Conservation (phyloP, 2,888 invertebrate genomes). For the Onthophagus sagittarius region DNA sequence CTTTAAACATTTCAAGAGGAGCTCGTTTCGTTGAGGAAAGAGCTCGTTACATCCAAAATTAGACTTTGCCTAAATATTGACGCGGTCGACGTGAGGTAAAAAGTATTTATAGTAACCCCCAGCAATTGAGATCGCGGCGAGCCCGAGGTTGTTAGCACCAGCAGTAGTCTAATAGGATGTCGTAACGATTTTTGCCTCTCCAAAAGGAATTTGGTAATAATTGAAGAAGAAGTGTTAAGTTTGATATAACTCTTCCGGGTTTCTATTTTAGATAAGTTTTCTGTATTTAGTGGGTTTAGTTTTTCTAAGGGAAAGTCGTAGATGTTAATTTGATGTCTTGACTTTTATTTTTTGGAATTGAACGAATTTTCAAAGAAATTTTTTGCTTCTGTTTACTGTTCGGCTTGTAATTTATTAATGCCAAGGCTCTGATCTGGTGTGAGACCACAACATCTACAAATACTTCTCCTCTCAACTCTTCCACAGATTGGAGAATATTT, state of each 20-base stretch:
- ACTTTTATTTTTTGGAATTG: not conserved
- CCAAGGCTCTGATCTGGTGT: constrained; percentile 3
- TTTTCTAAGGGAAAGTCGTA: not conserved
- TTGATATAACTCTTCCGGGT: not conserved
- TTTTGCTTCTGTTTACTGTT: not conserved
- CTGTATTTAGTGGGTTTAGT: not conserved
- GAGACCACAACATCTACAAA: not conserved
- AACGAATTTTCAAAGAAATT: not conserved
- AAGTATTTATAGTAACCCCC: not conserved
- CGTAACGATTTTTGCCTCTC: not conserved
- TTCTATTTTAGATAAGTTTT: not conserved
- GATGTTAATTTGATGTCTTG: not conserved
- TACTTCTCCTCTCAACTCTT: not conserved
- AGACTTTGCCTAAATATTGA: not conserved
- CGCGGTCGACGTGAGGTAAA: not conserved
- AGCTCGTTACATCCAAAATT: not conserved
- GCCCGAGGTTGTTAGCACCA: not conserved
- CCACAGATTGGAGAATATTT: constrained; percentile 17
- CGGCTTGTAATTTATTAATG: not conserved
- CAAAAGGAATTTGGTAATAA: too few relatives aligned
- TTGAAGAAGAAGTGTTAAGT: not conserved
- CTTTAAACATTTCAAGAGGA: not conserved
- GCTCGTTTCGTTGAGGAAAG: not conserved
- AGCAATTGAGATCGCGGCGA: not conserved
- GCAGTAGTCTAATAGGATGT: not conserved